A percentile compares a stretch with the other conserved stretches of the same genome.
Evolutionary conservation across 2,797 vertebrate genomes (phyloP).

Genomic region (Parauchenoglanis ngamensis): DNA sequence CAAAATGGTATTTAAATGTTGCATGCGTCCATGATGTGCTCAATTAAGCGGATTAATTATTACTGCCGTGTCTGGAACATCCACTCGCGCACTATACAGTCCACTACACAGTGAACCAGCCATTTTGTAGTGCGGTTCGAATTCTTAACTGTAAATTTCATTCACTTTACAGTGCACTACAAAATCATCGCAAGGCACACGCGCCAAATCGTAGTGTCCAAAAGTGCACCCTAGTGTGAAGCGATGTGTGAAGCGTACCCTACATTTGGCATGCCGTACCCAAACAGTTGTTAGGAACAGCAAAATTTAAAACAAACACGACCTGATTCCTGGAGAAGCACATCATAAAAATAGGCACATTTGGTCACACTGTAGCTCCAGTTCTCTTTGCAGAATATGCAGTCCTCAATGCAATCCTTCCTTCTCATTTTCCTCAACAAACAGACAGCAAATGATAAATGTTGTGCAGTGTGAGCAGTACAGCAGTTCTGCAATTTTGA

Average conservation of each 20-base stretch:
- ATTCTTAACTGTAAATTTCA: no score
- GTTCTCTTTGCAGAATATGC: background rate
- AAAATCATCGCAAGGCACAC: no score
- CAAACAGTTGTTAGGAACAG: background rate
- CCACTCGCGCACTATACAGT: no score
- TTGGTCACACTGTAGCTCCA: background rate
- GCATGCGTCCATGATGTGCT: background rate
- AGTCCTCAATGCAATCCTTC: background rate
- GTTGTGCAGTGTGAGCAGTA: no score
- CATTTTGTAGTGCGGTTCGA: no score
- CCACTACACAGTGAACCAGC: no score
- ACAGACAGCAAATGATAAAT: background rate
- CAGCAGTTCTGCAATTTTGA: background rate
- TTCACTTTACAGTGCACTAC: no score
- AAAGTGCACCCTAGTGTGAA: no score
- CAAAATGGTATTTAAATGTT: background rate
- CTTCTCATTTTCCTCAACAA: background rate
- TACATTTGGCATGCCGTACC: background rate
- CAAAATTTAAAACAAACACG: background rate
- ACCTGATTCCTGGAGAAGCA: background rate
- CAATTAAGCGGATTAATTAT: slow-evolving; percentile 2
- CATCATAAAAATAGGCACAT: background rate
- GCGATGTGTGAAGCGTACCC: no score
- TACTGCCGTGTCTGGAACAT: no score
- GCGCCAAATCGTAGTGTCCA: no score